Evolutionary conservation across 2,888 invertebrate species (phyloP).

Genomic region (Tyria jacobaeae): DNA sequence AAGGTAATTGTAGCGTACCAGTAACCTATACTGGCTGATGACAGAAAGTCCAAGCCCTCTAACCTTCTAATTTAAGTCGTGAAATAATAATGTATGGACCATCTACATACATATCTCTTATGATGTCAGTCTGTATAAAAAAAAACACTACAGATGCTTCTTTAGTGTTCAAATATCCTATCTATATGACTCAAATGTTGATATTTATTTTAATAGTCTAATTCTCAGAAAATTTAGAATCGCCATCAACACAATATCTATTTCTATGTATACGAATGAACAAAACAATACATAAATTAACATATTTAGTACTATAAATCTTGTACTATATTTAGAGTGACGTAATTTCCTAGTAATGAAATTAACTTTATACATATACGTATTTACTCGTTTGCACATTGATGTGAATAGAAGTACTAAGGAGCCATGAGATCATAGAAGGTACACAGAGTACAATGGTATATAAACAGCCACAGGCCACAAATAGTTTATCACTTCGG

Average conservation of each 20-base stretch:
- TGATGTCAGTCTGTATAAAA: too few relatives aligned
- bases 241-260: neutral
- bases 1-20: too few relatives aligned
- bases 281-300: conserved; percentile 12
- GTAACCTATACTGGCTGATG: too few relatives aligned
- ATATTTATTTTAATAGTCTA: neutral
- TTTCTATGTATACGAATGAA: conserved; percentile 4
- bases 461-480: conserved; percentile 28
- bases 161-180: conserved; percentile 9
- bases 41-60: too few relatives aligned
- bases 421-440: conserved; percentile 43
- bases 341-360: conserved; percentile 32
- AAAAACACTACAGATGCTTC: too few relatives aligned
- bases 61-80: too few relatives aligned
- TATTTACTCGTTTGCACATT: conserved; percentile 40
- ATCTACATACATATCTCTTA: too few relatives aligned
- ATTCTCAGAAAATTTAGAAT: conserved; percentile 6
- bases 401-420: conserved; percentile 35
- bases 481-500: neutral
- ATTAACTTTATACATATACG: conserved; percentile 19
- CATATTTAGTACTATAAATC: conserved; percentile 11
- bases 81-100: too few relatives aligned
- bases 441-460: conserved; percentile 11
- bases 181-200: neutral
- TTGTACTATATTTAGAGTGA: conserved; percentile 13